Evolutionary conservation across 2,113 vertebrate species (phyloP).

Genomic region (Jacana jacana): DNA sequence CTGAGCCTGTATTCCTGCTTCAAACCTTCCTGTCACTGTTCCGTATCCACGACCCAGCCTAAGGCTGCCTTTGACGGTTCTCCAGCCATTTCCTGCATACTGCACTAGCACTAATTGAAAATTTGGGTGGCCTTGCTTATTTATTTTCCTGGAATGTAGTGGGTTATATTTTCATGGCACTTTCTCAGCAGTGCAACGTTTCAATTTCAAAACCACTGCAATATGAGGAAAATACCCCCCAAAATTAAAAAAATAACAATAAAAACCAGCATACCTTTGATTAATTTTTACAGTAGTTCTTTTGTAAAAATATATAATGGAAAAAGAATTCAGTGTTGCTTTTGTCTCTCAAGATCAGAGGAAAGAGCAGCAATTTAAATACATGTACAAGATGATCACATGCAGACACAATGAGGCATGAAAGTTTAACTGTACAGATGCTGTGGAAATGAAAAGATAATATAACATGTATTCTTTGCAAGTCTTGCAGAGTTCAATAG

Average conservation of each 20-base stretch:
- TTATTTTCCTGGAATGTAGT: constrained; percentile 97
- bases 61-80: constrained; percentile 81
- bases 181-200: constrained; percentile 96
- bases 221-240: constrained; percentile 67
- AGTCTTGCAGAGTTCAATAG: constrained; percentile 41
- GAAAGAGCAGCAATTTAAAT: constrained; percentile 30
- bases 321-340: constrained; percentile 10
- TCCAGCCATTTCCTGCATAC: constrained; percentile 92
- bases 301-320: constrained; percentile 55
- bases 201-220: constrained; percentile 79
- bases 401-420: constrained; percentile 11
- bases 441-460: constrained; percentile 48
- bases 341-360: constrained; percentile 34
- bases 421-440: constrained; percentile 22
- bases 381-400: not conserved
- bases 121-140: constrained; percentile 99
- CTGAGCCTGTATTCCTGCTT: constrained; percentile 70
- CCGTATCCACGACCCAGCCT: constrained; percentile 75
- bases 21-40: constrained; percentile 81
- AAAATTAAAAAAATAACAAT: constrained; percentile 52
- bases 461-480: not conserved
- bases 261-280: constrained; percentile 38
- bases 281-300: constrained; percentile 59
- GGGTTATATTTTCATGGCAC: constrained; percentile 97
- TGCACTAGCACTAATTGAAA: constrained; percentile 96